A percentile compares a stretch with the other conserved stretches of the same genome.
Conservation (phyloP, 2,113 vertebrate species). For the Mus musculus region DNA sequence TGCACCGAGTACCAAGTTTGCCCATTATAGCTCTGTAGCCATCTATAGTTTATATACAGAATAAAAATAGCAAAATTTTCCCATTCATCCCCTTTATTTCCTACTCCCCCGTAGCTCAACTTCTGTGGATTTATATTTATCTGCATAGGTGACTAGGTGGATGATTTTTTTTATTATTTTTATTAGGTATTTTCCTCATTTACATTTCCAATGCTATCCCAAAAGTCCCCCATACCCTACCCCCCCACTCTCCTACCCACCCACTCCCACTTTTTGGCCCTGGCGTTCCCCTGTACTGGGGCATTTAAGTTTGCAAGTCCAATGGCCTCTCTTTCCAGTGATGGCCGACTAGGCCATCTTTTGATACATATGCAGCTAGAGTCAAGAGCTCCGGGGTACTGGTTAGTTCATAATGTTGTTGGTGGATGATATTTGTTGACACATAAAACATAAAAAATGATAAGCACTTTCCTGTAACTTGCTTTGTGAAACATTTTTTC, state of each 20-base stretch:
- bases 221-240: too few relatives aligned
- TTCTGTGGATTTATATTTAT: constrained; percentile 24
- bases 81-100: background rate
- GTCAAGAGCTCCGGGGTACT: too few relatives aligned
- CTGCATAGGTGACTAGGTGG: background rate
- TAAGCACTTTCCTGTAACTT: background rate
- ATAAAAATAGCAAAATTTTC: background rate
- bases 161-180: background rate
- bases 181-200: too few relatives aligned
- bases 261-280: too few relatives aligned
- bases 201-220: too few relatives aligned
- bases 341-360: too few relatives aligned
- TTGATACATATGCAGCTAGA: too few relatives aligned
- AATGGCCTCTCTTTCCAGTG: too few relatives aligned
- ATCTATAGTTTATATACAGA: background rate
- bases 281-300: too few relatives aligned
- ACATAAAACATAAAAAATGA: background rate
- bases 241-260: too few relatives aligned
- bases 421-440: background rate
- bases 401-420: too few relatives aligned
- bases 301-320: too few relatives aligned
- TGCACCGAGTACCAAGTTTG: background rate
- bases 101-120: background rate
- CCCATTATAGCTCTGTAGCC: background rate
- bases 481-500: background rate